Percentiles rank a stretch among this genome's conserved stretches.
phyloP scores from a whole-genome alignment of 2,113 vertebrate genomes.

The Electrona antarctica region DNA sequence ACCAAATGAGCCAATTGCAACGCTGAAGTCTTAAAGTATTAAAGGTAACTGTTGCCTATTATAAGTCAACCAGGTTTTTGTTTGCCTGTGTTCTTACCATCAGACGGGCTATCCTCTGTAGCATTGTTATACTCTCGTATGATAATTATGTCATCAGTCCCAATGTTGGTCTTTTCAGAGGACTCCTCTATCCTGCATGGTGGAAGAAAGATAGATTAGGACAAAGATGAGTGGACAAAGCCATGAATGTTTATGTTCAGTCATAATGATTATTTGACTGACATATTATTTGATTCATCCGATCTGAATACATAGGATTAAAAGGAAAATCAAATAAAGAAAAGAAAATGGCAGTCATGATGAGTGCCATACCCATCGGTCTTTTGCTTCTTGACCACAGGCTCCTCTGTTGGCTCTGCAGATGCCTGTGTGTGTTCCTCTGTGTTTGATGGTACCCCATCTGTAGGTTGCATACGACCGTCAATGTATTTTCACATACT shows the following conservation, averaged over 20 bases:
- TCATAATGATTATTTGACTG: too few species aligned
- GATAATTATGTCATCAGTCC: conserved; percentile 25
- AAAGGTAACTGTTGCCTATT: too few species aligned
- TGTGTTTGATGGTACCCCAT: conserved; percentile 29
- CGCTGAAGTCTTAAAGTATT: too few species aligned
- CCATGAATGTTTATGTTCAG: too few species aligned
- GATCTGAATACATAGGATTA: too few species aligned
- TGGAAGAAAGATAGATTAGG: background rate
- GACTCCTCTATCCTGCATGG: conserved; percentile 60
- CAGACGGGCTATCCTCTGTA: conserved; percentile 45
- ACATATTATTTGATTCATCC: too few species aligned
- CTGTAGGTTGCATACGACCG: conserved; percentile 34
- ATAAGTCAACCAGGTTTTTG: background rate
- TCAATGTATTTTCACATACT: background rate
- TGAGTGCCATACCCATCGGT: conserved; percentile 62
- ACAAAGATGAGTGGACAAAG: background rate
- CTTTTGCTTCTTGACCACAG: conserved; percentile 69
- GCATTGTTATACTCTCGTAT: conserved; percentile 44
- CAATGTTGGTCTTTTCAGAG: background rate
- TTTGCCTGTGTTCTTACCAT: conserved; percentile 54
- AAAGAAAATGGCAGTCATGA: background rate
- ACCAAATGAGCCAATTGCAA: too few species aligned
- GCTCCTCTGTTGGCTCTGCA: conserved; percentile 67
- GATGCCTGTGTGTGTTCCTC: conserved; percentile 37
- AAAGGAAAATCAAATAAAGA: background rate